Evolutionary conservation across 1,140 invertebrate species (phyloP).

Genomic region (Bicyclus anynana): DNA sequence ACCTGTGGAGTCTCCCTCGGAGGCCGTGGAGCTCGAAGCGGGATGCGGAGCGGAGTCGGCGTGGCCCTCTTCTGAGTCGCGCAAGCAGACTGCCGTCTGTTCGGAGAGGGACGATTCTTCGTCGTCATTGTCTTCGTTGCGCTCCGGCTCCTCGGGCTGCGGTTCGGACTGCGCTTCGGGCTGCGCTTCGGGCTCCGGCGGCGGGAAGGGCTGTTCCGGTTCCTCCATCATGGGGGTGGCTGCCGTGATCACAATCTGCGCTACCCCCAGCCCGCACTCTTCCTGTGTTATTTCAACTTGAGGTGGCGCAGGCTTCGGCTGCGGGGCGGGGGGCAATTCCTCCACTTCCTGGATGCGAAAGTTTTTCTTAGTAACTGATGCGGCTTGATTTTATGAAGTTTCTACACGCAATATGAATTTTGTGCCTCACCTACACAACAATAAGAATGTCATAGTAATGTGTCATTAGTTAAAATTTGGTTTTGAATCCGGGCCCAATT

Average conservation of each 20-base stretch:
- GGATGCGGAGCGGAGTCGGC: slow-evolving; percentile 55
- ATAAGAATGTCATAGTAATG: no score
- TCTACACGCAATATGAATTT: no score
- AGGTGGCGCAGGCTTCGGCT: slow-evolving; percentile 55
- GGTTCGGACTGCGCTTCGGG: slow-evolving; percentile 70
- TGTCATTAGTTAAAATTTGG: no score
- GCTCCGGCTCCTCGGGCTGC: slow-evolving; percentile 39
- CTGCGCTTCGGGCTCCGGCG: slow-evolving; percentile 66
- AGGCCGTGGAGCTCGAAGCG: slow-evolving; percentile 56
- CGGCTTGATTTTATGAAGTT: no score
- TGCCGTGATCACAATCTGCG: slow-evolving; percentile 92
- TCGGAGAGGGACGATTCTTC: slow-evolving; percentile 64
- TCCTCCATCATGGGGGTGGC: slow-evolving; percentile 93
- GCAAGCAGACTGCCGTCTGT: slow-evolving; percentile 56
- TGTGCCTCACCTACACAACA: no score
- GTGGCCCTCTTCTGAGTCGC: slow-evolving; percentile 49
- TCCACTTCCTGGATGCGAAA: slow-evolving; percentile 44
- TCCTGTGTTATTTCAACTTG: slow-evolving; percentile 51
- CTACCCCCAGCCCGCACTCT: slow-evolving; percentile 82
- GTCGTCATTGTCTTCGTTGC: slow-evolving; percentile 50
- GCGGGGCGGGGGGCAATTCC: slow-evolving; percentile 32
- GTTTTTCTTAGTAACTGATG: background rate
- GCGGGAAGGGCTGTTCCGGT: slow-evolving; percentile 82
- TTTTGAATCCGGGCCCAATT: no score
- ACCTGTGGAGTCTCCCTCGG: slow-evolving; percentile 58